A percentile compares a stretch with the other conserved stretches of the same genome.
Conservation (phyloP, 2,113 vertebrate genomes). For the Hydropotes inermis region DNA sequence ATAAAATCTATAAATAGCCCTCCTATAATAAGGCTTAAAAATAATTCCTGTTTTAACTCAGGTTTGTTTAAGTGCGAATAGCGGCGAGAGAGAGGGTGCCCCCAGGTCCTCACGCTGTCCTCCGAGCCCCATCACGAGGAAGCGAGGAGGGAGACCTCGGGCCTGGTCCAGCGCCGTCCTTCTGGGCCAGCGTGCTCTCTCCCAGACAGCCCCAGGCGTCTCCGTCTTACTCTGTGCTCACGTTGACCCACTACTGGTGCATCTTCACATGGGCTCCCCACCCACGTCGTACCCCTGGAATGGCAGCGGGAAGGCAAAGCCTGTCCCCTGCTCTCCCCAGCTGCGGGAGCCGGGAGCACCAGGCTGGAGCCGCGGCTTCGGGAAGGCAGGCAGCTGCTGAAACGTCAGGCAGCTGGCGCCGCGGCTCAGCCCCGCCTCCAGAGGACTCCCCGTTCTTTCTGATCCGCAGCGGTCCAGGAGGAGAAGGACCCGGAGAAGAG, state of each 20-base stretch:
- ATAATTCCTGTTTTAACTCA: accelerated
- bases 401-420: background rate
- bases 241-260: background rate
- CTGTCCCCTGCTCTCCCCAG: accelerated
- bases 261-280: background rate
- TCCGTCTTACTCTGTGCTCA: background rate
- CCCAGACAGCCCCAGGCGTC: accelerated
- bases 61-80: background rate
- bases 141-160: background rate
- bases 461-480: too few species aligned
- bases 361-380: accelerated
- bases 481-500: background rate
- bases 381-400: background rate
- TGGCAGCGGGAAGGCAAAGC: too few species aligned
- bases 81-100: background rate
- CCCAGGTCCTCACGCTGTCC: background rate
- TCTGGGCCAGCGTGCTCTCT: background rate
- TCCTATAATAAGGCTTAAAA: background rate
- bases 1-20: background rate
- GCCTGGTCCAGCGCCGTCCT: accelerated
- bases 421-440: accelerated
- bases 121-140: accelerated
- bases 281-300: background rate
- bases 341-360: background rate
- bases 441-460: background rate